Base-by-base conservation (phyloP, 53 echinoderm and acorn worm genomes). In the Temnopleurus reevesii region DNA sequence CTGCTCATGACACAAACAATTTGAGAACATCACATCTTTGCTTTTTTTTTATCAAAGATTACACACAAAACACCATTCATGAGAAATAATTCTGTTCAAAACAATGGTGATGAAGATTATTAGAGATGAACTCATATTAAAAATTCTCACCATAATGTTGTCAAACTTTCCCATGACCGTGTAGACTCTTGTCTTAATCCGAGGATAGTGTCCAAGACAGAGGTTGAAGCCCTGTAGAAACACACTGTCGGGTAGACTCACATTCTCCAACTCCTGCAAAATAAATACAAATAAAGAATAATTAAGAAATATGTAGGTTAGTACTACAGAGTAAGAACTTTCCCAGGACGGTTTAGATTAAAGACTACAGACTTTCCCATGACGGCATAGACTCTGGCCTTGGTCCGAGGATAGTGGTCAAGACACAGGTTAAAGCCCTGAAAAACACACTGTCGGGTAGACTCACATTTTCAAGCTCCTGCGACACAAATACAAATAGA, bases 91-190 rank as follows among this genome's bases (percentile, higher is more conserved):
- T n/a, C n/a, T n/a, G n/a, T n/a, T n/a, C n/a, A n/a, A n/a, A n/a
- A n/a, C n/a, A n/a, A n/a, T n/a, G n/a, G n/a, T n/a, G n/a, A n/a
- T n/a, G n/a, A n/a, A n/a, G n/a, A n/a, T n/a, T n/a, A n/a, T n/a
- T n/a, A n/a, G n/a, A n/a, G n/a, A n/a, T n/a, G 9, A 51, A 51
- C 1, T 0, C 18, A 45, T 45, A 18, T 19, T 8, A 76, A 18
- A 21, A 43, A 76, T 25, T 79, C 4, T 4, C 88, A 97, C 97
- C 90, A 95, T 86, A 31, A 95, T 77, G 12, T 83, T 46, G 56
- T 99, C 99, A 93, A 94, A 94, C 59, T 89, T 94, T 46, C 99
- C 99, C 92, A 99, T 89, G 83, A 96, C 92, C 17, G 95, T 93
- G 89, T 99, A 99, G 29, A 95, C 93, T 53, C 89, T 93, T 26